Base-by-base conservation (phyloP, 1,140 invertebrate genomes). In the Bombus difficillimus region DNA sequence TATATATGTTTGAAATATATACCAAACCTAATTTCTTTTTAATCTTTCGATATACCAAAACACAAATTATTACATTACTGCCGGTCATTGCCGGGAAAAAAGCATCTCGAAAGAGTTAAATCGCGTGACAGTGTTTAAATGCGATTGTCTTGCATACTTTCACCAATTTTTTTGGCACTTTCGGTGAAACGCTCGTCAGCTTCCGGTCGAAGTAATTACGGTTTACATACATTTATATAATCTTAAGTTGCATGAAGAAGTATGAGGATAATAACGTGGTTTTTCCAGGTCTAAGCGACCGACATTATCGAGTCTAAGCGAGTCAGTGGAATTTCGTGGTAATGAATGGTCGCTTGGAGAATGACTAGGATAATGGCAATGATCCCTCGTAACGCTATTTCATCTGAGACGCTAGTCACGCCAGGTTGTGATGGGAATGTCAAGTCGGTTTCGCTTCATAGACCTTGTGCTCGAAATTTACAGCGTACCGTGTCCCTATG, bases 391-490 rank as follows among this genome's bases (percentile, higher is more conserved):
- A 47, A 37, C 37, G 75, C 5, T 43, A 28, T 77, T 77, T 41
- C 75, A 77, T 78, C 75, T 2, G 57, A 62, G 57, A 77, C 57
- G 37, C 75, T 32, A 28, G 59, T 78, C 75, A 78, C 75, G 75
- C 53, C 57, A 41, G 59, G 8, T 22, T 28, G 28, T 53, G 25
- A 59, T 25, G n/a, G 10, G 73, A 75, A 75, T 75, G 43, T 25
- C 47, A 76, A 57, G 22, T 76, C 22, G 28, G 9, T 39, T 77
- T 59, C 53, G 59, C 18, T 32, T 9, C 37, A 34, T 1, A n/a
- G 25, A 22, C 75, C 75, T 78, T 78, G 75, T 78, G 9, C 57
- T 77, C 57, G 25, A 77, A 77, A 39, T 77, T 18, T 62, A 8
- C 32, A 12, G 1, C 3, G 25, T n/a, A 34, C 28, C 53, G 39